Evolutionary conservation across 2,888 invertebrate genomes (phyloP), one percentile per base, ranked within the genome.

Genomic region (Sinotaia quadrata): DNA sequence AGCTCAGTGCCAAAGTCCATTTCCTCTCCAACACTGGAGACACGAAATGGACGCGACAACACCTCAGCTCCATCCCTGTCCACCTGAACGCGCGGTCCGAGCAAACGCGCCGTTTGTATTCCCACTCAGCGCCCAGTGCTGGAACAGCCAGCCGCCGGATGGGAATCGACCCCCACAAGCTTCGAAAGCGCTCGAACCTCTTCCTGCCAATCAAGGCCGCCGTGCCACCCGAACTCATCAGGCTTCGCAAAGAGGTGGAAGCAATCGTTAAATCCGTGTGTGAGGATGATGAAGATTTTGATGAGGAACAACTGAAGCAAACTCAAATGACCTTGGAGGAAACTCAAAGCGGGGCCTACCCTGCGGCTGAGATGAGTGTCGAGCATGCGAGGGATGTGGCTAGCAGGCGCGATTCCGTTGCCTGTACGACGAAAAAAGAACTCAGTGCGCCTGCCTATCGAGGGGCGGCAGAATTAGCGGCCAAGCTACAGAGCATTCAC

Each of bases 21-120:
- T 82, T 84, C 66, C 71, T 71, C 56, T 77, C 81, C 34, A 83
- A 81, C 67, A 75, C 76, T 15, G 77, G 75, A 0, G 78, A 78
- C 60, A 79, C 77, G 21, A 75, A 76, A 47, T 80, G 81, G 81
- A 77, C 80, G n/a, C 72, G 62, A 15, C 68, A 74, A 41, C 78
- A 76, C 44, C 59, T 78, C 7, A 62, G 51, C 27, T 61, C 66
- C 15, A 70, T 78, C 51, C 80, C 78, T 1, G 57, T 79, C 8
- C 68, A 70, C 66, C 69, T 84, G 7, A 84, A 83, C 71, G 75
- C 82, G 0, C 81, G 83, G n/a, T 84, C 83, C 2, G 84, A 84
- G 65, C 75, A 77, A 31, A 72, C 75, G 7, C 72, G 82, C 5
- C 77, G 72, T 54, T 37, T 79, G 24, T 84, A 83, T 60, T 77